Conservation (phyloP, 2,888 invertebrate species). For the Cataglyphis cursor region DNA sequence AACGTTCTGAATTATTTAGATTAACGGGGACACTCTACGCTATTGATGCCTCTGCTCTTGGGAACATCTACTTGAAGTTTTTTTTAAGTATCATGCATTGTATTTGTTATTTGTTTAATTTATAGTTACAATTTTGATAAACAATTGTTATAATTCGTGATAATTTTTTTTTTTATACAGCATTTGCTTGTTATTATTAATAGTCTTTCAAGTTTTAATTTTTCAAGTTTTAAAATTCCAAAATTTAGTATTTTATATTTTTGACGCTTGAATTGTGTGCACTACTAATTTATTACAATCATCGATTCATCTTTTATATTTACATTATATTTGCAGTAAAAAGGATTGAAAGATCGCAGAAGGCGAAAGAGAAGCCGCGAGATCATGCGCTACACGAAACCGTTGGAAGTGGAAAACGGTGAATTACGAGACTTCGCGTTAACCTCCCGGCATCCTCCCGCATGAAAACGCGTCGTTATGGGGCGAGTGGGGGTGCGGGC, state of each 20-base stretch:
- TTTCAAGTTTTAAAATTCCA: not conserved
- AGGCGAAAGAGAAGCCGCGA: constrained; percentile 25
- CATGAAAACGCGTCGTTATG: constrained; percentile 64
- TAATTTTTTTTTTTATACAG: not conserved
- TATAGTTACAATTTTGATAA: not conserved
- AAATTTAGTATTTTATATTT: not conserved
- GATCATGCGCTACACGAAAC: constrained; percentile 69
- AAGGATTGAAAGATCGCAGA: not conserved
- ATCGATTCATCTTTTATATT: not conserved
- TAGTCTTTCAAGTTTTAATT: not conserved
- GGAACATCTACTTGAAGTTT: not conserved
- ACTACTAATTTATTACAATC: constrained; percentile 3
- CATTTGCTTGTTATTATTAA: not conserved
- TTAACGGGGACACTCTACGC: constrained; percentile 49
- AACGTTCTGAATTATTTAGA: constrained; percentile 85
- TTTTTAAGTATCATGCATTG: not conserved
- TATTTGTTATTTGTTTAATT: not conserved
- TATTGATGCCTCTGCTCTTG: constrained; percentile 33
- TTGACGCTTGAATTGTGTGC: not conserved
- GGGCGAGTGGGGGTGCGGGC: constrained; percentile 62
- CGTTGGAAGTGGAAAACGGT: constrained; percentile 61
- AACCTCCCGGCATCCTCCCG: constrained; percentile 68
- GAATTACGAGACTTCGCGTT: constrained; percentile 72
- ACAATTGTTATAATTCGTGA: not conserved
- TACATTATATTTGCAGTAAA: not conserved